Conservation (phyloP, 2,113 vertebrate genomes). For the Tapirus terrestris region DNA sequence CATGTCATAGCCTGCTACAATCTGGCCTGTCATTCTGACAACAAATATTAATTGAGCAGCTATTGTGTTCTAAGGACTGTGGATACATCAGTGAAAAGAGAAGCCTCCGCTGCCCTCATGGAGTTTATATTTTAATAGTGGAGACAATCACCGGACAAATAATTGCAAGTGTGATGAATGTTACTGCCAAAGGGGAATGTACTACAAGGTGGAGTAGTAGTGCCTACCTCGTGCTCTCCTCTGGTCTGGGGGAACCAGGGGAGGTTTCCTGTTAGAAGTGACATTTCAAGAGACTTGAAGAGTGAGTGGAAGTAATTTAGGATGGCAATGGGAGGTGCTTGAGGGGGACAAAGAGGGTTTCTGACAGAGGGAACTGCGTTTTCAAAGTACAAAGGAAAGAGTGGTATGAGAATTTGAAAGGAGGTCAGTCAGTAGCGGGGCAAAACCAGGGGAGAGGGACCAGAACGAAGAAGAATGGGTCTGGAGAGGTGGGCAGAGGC, state of each 20-base stretch:
- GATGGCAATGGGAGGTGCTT: not conserved
- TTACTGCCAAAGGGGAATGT: not conserved
- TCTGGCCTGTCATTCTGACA: not conserved
- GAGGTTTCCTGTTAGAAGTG: not conserved
- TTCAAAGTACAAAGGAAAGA: not conserved
- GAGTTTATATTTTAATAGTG: not conserved
- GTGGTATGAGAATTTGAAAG: not conserved
- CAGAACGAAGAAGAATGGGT: not conserved
- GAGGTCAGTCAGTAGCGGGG: not conserved
- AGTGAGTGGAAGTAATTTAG: slow-evolving; percentile 41
- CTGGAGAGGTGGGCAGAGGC: not conserved
- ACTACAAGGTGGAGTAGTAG: not conserved
- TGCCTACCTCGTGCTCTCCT: not conserved
- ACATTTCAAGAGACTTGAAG: slow-evolving; percentile 8
- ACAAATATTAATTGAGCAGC: not conserved
- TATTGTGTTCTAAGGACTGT: not conserved
- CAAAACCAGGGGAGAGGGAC: not conserved
- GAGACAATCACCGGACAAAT: not conserved
- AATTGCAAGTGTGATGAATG: not conserved
- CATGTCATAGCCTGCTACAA: not conserved
- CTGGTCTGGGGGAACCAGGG: not conserved
- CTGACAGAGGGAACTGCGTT: not conserved
- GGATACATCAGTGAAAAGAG: not conserved
- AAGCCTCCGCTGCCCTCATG: not conserved
- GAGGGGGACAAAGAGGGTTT: not conserved